Evolutionary conservation across 2,888 invertebrate genomes (phyloP).

Genomic region (Auanema freiburgensis): DNA sequence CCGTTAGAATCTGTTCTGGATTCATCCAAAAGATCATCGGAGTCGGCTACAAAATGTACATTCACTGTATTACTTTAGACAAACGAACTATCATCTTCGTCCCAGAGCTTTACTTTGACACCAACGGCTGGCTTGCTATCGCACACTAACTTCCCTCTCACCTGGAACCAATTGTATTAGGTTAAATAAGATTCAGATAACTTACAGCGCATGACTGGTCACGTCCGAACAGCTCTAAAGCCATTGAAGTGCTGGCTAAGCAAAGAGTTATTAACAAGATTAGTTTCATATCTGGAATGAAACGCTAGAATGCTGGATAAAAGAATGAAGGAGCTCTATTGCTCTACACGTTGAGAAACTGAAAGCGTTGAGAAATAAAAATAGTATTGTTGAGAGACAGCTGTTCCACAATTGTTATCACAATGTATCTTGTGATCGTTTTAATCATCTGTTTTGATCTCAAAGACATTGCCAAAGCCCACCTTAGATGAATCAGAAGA

Average conservation of each 20-base stretch:
- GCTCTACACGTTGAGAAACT: no score
- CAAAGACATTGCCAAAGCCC: no score
- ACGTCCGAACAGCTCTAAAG: slow-evolving; percentile 36
- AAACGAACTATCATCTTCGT: slow-evolving; percentile 37
- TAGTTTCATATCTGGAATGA: no score
- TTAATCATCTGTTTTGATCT: no score
- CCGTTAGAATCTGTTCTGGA: slow-evolving; percentile 38
- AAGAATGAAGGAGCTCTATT: no score
- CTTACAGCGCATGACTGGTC: slow-evolving; percentile 34
- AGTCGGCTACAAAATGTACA: slow-evolving; percentile 30
- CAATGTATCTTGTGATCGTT: no score
- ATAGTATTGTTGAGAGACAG: no score
- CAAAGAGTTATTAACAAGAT: no score
- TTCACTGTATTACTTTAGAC: background rate
- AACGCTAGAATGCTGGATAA: no score
- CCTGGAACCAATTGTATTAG: slow-evolving; percentile 7
- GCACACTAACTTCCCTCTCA: slow-evolving; percentile 39
- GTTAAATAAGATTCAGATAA: background rate
- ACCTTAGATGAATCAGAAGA: no score
- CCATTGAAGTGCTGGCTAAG: slow-evolving; percentile 19
- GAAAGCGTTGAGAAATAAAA: no score
- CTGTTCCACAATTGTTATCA: no score
- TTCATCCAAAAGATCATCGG: slow-evolving; percentile 43
- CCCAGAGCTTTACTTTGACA: slow-evolving; percentile 45
- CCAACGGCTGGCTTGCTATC: slow-evolving; percentile 34